A percentile compares a stretch with the other conserved stretches of the same genome.
phyloP scores from a whole-genome alignment of 2,797 vertebrate genomes.

The Pipistrellus kuhlii region DNA sequence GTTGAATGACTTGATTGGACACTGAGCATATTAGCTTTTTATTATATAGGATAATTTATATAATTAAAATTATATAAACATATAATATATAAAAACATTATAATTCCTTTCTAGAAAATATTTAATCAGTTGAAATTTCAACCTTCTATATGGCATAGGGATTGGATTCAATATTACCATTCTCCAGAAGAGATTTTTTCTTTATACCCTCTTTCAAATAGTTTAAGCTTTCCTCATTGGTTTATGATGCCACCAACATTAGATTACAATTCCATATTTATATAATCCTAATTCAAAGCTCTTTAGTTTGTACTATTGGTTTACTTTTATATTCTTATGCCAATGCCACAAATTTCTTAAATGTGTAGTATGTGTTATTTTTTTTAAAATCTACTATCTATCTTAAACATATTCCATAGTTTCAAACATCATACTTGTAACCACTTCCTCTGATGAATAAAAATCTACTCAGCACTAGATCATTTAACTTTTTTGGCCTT shows the following conservation, averaged over 20 bases:
- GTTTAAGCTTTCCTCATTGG: not conserved
- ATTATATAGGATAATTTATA: not conserved
- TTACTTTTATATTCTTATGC: not conserved
- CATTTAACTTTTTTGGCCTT: not conserved
- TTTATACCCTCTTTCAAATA: not conserved
- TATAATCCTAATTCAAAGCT: not conserved
- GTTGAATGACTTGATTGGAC: too few relatives aligned
- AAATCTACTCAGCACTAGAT: not conserved
- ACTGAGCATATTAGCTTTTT: too few relatives aligned
- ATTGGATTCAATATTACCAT: not conserved
- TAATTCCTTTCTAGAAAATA: not conserved
- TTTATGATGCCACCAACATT: not conserved
- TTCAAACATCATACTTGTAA: not conserved
- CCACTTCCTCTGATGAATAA: not conserved
- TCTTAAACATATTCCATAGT: not conserved
- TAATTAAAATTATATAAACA: not conserved
- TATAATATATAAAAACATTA: not conserved
- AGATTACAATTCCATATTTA: not conserved
- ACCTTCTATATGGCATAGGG: rapidly evolving
- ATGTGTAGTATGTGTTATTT: not conserved
- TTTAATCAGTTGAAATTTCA: not conserved
- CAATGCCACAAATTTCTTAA: not conserved
- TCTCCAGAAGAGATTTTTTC: not conserved
- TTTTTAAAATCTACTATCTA: not conserved
- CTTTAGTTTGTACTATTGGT: not conserved